Base-by-base conservation (phyloP, 2,113 vertebrate genomes). In the Odobenus rosmarus region DNA sequence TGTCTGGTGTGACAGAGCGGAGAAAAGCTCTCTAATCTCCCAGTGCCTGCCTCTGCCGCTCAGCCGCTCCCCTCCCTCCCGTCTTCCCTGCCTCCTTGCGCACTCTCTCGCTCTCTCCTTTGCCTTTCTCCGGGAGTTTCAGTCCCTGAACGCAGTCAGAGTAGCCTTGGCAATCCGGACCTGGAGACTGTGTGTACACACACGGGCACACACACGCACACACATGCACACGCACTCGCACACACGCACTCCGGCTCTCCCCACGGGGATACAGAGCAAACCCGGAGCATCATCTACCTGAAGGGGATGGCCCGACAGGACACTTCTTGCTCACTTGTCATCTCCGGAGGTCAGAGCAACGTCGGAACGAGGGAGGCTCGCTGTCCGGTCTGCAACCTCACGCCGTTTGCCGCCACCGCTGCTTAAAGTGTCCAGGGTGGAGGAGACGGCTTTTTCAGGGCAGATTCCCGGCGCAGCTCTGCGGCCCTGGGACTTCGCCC, bases 1-100 rank as follows among this genome's bases (percentile, higher is more conserved):
- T 97, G 96, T 97, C 98, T 97, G 69, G 74, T 94, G 98, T 97
- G 98, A 96, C 98, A 72, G 97, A 98, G 97, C 97, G 94, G 92
- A 97, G 97, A 88, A 91, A 90, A 97, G 95, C 98, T 97, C 97
- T 97, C 95, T 97, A 80, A 96, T 96, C 95, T 98, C 98, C 87
- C 94, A 39, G 97, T 5, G 97, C 95, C 97, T 94, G 97, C 88
- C 97, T 96, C 93, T 67, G 98, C 95, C 83, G 76, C 96, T 93
- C 92, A 33, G 51, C 88, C 90, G 77, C 95, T 97, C 96, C 93
- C 95, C 96, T 89, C 89, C 96, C 97, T 96, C 93, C 94, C 74
- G 84, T 51, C 28, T 81, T 31, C 59, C 79, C 88, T 57, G 72
- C 93, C 93, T 95, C 93, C 92, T 83, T 18, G 88, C 85, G 61